phyloP scores from a whole-genome alignment of 2,888 invertebrate genomes.

The Sinohyriopsis cumingii region DNA sequence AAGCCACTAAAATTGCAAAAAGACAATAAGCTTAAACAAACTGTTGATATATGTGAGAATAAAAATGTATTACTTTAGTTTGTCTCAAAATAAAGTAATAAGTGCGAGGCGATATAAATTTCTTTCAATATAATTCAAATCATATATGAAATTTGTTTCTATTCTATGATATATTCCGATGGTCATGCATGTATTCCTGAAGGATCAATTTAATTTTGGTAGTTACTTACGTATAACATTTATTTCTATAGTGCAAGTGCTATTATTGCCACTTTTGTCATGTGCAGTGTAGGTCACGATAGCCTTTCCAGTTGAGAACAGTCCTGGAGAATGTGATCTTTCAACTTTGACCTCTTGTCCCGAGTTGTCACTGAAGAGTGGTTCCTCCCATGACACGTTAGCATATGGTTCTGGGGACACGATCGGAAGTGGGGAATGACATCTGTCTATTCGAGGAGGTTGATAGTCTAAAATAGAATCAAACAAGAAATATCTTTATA shows the following conservation, averaged over 20 bases:
- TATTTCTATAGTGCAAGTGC: slow-evolving; percentile 77
- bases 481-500: not conserved
- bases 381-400: slow-evolving; percentile 76
- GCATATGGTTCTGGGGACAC: slow-evolving; percentile 54
- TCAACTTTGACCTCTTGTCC: slow-evolving; percentile 62
- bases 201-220: not conserved
- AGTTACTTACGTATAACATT: slow-evolving; percentile 72
- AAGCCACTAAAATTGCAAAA: no score
- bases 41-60: no score
- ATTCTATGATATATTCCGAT: no score
- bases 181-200: no score
- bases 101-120: no score
- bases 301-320: slow-evolving; percentile 77
- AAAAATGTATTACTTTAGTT: no score
- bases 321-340: slow-evolving; percentile 70
- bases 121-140: no score
- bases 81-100: no score
- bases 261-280: slow-evolving; percentile 78
- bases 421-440: slow-evolving; percentile 77
- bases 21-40: no score
- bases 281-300: slow-evolving; percentile 78
- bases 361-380: slow-evolving; percentile 77
- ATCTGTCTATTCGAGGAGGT: slow-evolving; percentile 76
- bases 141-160: no score
- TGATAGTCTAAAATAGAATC: slow-evolving; percentile 74